Percentiles rank a stretch among this genome's conserved stretches.
Evolutionary conservation across 2,888 invertebrate genomes (phyloP).

Genomic region (Amblyjoppa proteus): DNA sequence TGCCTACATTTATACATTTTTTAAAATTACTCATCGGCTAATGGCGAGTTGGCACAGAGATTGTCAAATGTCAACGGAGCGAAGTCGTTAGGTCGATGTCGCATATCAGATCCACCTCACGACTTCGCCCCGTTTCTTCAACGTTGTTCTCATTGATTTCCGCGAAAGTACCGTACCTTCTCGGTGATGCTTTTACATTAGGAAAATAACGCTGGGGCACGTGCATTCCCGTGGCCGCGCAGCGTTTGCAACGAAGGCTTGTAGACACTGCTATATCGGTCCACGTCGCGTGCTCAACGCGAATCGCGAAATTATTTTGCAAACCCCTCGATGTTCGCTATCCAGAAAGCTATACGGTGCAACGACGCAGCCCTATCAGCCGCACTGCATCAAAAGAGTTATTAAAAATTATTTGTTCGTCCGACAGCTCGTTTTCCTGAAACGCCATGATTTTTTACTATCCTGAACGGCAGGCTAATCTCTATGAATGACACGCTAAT

Average conservation of each 20-base stretch:
- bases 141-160: neutral
- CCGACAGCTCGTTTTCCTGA: neutral
- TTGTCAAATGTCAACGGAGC: too few relatives aligned
- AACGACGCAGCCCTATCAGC: neutral
- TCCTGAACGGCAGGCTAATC: neutral
- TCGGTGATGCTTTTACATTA: slow-evolving; percentile 1
- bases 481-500: neutral
- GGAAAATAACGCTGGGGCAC: neutral
- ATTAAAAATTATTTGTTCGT: slow-evolving; percentile 9
- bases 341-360: neutral
- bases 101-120: neutral
- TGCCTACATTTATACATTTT: neutral
- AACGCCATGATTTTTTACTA: neutral
- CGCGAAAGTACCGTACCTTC: neutral
- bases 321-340: neutral
- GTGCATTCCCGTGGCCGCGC: neutral
- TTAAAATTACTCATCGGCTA: neutral
- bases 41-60: too few relatives aligned
- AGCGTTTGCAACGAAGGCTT: neutral
- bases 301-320: slow-evolving; percentile 10
- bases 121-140: neutral
- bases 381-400: slow-evolving; percentile 3
- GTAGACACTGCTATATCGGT: neutral
- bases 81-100: too few relatives aligned
- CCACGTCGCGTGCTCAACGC: slow-evolving; percentile 8